A percentile compares a stretch with the other conserved stretches of the same genome.
Conservation (phyloP, 1,140 invertebrate species). For the Aphelenchoides avenae region DNA sequence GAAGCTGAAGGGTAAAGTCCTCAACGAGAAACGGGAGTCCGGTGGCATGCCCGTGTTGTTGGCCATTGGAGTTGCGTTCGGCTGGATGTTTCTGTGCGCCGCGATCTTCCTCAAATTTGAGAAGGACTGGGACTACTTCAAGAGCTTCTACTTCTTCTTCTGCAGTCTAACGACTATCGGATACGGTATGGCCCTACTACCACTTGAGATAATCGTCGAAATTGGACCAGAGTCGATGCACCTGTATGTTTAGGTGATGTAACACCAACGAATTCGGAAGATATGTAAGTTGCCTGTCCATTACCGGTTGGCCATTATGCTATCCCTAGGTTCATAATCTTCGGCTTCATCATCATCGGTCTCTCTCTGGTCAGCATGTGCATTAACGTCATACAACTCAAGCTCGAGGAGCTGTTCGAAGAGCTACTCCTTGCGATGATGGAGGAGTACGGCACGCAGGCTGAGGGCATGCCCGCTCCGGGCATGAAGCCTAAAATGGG, state of each 20-base stretch:
- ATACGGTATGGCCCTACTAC: constrained; percentile 38
- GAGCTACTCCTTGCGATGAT: constrained; percentile 51
- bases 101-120: constrained; percentile 58
- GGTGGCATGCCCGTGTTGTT: constrained; percentile 56
- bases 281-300: constrained; percentile 38
- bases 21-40: constrained; percentile 23
- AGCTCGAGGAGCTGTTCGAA: constrained; percentile 57
- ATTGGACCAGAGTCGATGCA: too few relatives aligned
- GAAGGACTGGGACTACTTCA: constrained; percentile 59
- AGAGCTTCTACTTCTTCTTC: constrained; percentile 59
- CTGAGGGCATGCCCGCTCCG: constrained; percentile 33
- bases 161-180: constrained; percentile 57
- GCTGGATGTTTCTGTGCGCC: constrained; percentile 59
- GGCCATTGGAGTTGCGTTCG: constrained; percentile 53
- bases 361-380: constrained; percentile 57
- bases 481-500: constrained; percentile 42
- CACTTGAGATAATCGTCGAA: neutral
- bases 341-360: constrained; percentile 56
- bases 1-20: constrained; percentile 39
- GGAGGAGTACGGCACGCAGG: constrained; percentile 45
- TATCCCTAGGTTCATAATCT: constrained; percentile 47
- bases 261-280: constrained; percentile 57
- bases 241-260: constrained; percentile 54
- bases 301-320: neutral
- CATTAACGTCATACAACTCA: constrained; percentile 56